phyloP scores from a whole-genome alignment of 2,113 vertebrate genomes.

The Oreochromis aureus region DNA sequence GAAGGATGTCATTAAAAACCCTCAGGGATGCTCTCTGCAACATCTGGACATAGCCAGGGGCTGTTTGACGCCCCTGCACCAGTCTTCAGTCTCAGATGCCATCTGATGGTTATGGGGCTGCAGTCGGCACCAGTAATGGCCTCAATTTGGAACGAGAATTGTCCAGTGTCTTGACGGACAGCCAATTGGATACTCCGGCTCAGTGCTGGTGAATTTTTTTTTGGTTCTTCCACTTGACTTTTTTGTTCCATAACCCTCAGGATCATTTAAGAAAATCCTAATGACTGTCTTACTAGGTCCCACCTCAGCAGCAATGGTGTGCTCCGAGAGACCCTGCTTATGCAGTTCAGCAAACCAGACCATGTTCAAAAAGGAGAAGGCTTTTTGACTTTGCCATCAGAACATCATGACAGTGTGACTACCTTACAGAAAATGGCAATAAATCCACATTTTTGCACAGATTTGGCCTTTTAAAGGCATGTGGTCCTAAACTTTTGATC shows the following conservation, averaged over 20 bases:
- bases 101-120: background rate
- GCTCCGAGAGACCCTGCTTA: fast-evolving
- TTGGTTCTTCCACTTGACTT: background rate
- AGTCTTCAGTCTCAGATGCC: background rate
- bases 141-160: too few species aligned
- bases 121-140: background rate
- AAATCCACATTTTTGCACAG: background rate
- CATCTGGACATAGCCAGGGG: background rate
- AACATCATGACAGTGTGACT: background rate
- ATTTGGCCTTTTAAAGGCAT: background rate
- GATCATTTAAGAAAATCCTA: background rate
- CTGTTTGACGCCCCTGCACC: fast-evolving
- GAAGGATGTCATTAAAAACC: too few species aligned
- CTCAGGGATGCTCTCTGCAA: background rate
- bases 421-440: background rate
- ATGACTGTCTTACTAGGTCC: fast-evolving
- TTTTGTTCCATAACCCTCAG: background rate
- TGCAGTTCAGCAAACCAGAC: fast-evolving
- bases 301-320: background rate
- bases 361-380: background rate
- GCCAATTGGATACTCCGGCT: background rate
- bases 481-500: background rate
- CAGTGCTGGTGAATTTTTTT: background rate
- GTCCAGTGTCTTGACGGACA: background rate
- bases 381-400: background rate